Conservation (phyloP, 2,797 vertebrate species). For the Bovichtus variegatus region DNA sequence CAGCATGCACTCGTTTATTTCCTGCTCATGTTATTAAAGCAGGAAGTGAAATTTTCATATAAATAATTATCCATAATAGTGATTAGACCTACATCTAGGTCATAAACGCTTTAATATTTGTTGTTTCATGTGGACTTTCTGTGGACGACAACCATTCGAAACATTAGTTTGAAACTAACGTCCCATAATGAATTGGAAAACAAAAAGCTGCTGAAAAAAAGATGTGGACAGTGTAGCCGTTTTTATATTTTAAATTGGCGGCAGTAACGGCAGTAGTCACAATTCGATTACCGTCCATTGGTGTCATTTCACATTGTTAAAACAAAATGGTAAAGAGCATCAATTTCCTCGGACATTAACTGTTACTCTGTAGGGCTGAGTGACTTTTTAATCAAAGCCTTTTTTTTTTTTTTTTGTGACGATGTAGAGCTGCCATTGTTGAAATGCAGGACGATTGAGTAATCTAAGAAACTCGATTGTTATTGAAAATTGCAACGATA, state of each 20-base stretch:
- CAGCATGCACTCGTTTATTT: background rate
- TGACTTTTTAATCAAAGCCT: background rate
- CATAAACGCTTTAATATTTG: conserved; percentile 2
- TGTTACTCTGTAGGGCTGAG: background rate
- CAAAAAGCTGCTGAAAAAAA: background rate
- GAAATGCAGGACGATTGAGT: background rate
- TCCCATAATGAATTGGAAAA: background rate
- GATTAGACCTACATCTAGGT: background rate
- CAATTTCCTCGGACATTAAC: background rate
- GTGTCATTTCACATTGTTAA: background rate
- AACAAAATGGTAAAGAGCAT: background rate
- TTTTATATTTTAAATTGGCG: background rate
- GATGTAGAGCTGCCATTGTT: background rate
- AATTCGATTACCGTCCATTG: background rate
- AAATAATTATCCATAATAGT: background rate
- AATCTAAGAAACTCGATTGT: background rate
- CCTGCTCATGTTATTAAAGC: conserved; percentile 3
- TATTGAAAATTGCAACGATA: too few species aligned
- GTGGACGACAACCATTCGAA: background rate
- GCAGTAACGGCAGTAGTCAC: background rate
- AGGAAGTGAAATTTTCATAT: background rate
- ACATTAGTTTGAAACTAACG: background rate
- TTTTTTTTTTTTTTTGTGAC: background rate
- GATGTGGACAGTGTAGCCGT: too few species aligned
- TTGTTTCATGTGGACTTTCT: background rate